Percentiles rank a stretch among this genome's conserved stretches.
phyloP scores from a whole-genome alignment of 1,140 invertebrate species.

The Ostrea edulis region DNA sequence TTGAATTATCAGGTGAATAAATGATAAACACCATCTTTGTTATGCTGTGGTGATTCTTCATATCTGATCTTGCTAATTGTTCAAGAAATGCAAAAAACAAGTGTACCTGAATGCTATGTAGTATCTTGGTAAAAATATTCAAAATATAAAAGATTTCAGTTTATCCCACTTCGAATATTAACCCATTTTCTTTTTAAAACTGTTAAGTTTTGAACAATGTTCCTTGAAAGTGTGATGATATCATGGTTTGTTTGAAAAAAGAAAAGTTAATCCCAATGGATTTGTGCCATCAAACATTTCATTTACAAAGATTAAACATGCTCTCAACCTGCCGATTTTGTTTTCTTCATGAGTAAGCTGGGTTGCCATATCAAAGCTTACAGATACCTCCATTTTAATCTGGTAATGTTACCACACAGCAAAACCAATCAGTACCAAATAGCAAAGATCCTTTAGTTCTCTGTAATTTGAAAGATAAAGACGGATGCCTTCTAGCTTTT shows the following conservation, averaged over 20 bases:
- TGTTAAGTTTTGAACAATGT: too few species aligned
- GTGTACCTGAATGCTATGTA: too few species aligned
- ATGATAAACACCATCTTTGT: neutral
- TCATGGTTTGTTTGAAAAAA: neutral
- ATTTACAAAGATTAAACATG: constrained; percentile 5
- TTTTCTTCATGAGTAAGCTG: neutral
- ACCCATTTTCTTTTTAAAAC: too few species aligned
- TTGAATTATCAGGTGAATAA: neutral
- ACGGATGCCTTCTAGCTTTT: neutral
- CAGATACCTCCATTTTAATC: neutral
- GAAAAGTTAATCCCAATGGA: constrained; percentile 23
- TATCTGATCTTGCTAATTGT: constrained; percentile 18
- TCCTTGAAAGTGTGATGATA: neutral
- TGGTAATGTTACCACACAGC: constrained; percentile 33
- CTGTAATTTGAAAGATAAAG: constrained; percentile 21
- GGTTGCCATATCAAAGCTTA: constrained; percentile 22
- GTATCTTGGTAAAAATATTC: too few species aligned
- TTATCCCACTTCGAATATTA: too few species aligned
- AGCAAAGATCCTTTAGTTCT: neutral
- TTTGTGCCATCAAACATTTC: constrained; percentile 35
- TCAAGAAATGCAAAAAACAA: too few species aligned
- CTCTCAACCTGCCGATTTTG: neutral
- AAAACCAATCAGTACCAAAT: neutral
- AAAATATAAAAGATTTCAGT: too few species aligned
- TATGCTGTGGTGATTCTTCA: neutral